These are phyloP conservation scores for Drosophila greeni DNA, from an alignment of 2,888 invertebrate genomes.

Conservation along the genomic window DNA sequence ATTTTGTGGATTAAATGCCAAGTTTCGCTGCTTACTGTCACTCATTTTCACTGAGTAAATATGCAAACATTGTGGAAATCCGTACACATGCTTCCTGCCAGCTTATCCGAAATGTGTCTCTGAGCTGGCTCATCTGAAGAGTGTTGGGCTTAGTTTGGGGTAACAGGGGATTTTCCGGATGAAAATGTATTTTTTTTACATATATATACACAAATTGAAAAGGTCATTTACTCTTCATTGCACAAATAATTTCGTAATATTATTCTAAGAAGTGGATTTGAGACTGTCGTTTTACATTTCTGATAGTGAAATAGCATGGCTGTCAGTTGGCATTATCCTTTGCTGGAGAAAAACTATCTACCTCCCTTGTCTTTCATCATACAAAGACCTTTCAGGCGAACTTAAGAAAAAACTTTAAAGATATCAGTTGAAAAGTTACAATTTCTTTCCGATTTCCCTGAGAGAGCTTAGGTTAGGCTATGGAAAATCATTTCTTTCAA, in stretches of 20 bases:
- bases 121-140: neutral
- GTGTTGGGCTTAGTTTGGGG: neutral
- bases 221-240: slow-evolving; percentile 19
- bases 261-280: slow-evolving; percentile 16
- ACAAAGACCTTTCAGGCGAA: slow-evolving; percentile 3
- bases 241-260: slow-evolving; percentile 32
- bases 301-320: slow-evolving; percentile 7
- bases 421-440: too few species aligned
- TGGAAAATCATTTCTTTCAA: neutral
- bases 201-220: neutral
- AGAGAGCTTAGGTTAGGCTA: neutral
- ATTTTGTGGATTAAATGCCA: neutral
- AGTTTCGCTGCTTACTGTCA: slow-evolving; percentile 1
- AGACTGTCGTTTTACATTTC: slow-evolving; percentile 14
- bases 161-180: neutral
- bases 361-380: slow-evolving; percentile 6
- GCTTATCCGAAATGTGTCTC: slow-evolving; percentile 1
- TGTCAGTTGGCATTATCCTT: slow-evolving; percentile 27
- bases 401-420: neutral
- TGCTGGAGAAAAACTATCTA: neutral
- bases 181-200: neutral
- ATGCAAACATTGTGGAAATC: slow-evolving; percentile 14
- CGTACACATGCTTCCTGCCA: slow-evolving; percentile 10
- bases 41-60: slow-evolving; percentile 2
- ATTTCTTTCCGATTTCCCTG: too few species aligned